phyloP scores from a whole-genome alignment of 2,113 vertebrate genomes.

The Silurus asotus region DNA sequence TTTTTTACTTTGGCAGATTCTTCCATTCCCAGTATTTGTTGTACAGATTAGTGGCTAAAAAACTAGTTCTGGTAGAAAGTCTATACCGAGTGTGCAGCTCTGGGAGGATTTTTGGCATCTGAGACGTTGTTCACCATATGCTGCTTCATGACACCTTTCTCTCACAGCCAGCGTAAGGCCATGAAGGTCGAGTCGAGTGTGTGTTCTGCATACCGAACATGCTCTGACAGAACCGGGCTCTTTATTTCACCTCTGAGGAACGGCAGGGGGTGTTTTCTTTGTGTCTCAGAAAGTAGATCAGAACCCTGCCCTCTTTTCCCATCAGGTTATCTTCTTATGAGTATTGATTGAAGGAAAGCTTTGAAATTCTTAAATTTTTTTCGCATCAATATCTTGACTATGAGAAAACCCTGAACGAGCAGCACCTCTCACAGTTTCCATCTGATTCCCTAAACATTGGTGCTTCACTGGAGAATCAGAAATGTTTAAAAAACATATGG shows the following conservation, averaged over 20 bases:
- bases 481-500: neutral
- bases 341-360: slow-evolving; percentile 40
- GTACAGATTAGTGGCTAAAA: neutral
- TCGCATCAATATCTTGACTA: slow-evolving; percentile 30
- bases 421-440: slow-evolving; percentile 55
- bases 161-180: neutral
- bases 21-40: neutral
- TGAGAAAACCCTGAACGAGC: slow-evolving; percentile 52
- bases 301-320: neutral
- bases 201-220: slow-evolving; percentile 16
- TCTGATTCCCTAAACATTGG: neutral
- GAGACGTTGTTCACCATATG: slow-evolving; percentile 1
- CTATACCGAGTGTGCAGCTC: neutral
- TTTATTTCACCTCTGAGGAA: slow-evolving; percentile 8
- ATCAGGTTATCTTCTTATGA: slow-evolving; percentile 36
- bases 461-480: neutral
- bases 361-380: slow-evolving; percentile 20
- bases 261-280: neutral
- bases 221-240: neutral
- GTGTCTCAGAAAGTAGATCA: slow-evolving; percentile 38
- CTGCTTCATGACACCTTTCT: neutral
- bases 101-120: neutral
- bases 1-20: neutral
- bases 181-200: neutral
- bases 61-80: slow-evolving; percentile 12